phyloP scores from a whole-genome alignment of 1,140 invertebrate species.

The Lamellibrachia luymesi region DNA sequence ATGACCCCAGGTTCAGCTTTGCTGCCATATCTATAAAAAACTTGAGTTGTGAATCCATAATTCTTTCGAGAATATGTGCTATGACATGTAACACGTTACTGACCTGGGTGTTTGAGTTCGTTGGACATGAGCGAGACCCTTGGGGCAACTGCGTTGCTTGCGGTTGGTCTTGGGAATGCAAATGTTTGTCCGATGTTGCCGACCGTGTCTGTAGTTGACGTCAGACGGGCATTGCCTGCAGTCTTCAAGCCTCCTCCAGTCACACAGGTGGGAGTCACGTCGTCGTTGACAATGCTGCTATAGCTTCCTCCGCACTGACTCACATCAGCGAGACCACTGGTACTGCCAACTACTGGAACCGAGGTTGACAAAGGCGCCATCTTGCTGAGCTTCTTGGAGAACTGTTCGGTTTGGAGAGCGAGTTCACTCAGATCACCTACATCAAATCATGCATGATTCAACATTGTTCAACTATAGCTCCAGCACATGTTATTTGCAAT shows the following conservation, averaged over 20 bases:
- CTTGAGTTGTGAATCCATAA: too few relatives aligned
- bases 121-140: neutral
- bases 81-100: neutral
- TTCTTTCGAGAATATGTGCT: too few relatives aligned
- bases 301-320: neutral
- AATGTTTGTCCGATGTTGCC: neutral
- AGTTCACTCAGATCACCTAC: conserved; percentile 48
- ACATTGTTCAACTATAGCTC: neutral
- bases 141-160: neutral
- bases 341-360: neutral
- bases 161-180: neutral
- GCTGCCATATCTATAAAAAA: too few relatives aligned
- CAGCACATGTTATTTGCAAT: neutral
- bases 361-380: conserved; percentile 20
- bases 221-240: neutral
- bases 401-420: conserved; percentile 49
- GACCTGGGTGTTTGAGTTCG: neutral
- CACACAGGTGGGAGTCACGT: neutral
- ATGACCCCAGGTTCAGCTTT: too few relatives aligned
- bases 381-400: conserved; percentile 41
- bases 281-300: neutral
- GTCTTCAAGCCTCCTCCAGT: neutral
- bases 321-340: neutral
- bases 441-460: conserved; percentile 13
- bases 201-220: neutral